Evolutionary conservation across 2,888 invertebrate species (phyloP).

Genomic region (Pantelozetes paolii): DNA sequence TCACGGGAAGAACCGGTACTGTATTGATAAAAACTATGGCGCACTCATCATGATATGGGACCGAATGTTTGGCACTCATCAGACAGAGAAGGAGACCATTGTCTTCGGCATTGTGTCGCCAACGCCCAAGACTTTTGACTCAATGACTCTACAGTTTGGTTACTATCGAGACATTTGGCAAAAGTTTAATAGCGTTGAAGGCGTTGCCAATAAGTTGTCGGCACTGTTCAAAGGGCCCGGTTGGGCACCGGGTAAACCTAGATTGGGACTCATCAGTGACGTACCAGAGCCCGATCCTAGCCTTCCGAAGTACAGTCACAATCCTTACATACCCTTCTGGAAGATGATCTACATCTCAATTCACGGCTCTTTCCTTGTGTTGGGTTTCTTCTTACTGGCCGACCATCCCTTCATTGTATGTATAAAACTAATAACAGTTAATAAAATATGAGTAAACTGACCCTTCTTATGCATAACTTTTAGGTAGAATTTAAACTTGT

Average conservation of each 20-base stretch:
- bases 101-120: slow-evolving; percentile 73
- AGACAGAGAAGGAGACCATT: slow-evolving; percentile 70
- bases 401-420: slow-evolving; percentile 32
- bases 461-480: too few relatives aligned
- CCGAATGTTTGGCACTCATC: slow-evolving; percentile 74
- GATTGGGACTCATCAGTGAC: slow-evolving; percentile 29
- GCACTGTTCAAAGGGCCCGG: slow-evolving; percentile 79
- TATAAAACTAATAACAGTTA: too few relatives aligned
- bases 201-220: slow-evolving; percentile 60
- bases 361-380: slow-evolving; percentile 17
- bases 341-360: slow-evolving; percentile 15
- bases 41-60: slow-evolving; percentile 88
- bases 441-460: too few relatives aligned
- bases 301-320: not conserved
- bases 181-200: slow-evolving; percentile 60
- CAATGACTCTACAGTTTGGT: slow-evolving; percentile 64
- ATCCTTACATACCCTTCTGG: slow-evolving; percentile 33
- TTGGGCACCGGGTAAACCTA: slow-evolving; percentile 63
- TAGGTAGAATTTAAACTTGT: too few relatives aligned
- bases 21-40: slow-evolving; percentile 87
- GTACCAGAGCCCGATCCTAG: slow-evolving; percentile 19
- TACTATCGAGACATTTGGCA: slow-evolving; percentile 63
- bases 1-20: slow-evolving; percentile 77
- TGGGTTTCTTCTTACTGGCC: slow-evolving; percentile 36
- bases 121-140: slow-evolving; percentile 74